A percentile compares a stretch with the other conserved stretches of the same genome.
Conservation (phyloP, 1,140 invertebrate genomes). For the Holcopasites calliopsidis region DNA sequence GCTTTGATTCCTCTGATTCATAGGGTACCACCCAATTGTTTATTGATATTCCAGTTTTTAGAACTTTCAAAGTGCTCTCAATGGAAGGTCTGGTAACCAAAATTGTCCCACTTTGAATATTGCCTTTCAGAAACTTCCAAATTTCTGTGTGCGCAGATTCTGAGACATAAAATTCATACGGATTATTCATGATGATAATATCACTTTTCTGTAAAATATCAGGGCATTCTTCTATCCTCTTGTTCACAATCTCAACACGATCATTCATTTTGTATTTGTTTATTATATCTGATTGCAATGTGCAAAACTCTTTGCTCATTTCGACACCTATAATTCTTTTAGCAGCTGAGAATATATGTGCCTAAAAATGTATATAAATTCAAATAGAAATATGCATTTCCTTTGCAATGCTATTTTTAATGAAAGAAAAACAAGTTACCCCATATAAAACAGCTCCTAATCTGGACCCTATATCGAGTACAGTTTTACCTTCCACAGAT, state of each 20-base stretch:
- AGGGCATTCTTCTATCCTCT: conserved; percentile 80
- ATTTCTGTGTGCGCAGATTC: conserved; percentile 80
- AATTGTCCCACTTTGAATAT: conserved; percentile 81
- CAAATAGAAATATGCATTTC: background rate
- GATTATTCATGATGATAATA: conserved; percentile 83
- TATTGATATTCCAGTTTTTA: conserved; percentile 80
- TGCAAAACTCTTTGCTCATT: conserved; percentile 85
- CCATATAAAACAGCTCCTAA: conserved; percentile 86
- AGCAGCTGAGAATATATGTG: conserved; percentile 83
- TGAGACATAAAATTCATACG: conserved; percentile 84
- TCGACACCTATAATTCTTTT: conserved; percentile 85
- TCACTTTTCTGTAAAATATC: conserved; percentile 81
- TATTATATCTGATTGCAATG: conserved; percentile 83
- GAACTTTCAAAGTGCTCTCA: conserved; percentile 77
- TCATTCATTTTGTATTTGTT: conserved; percentile 81
- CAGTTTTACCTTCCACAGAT: conserved; percentile 81
- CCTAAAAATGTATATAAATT: conserved; percentile 80
- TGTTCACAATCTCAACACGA: conserved; percentile 81
- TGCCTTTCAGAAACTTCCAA: conserved; percentile 82
- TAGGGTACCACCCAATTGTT: conserved; percentile 79
- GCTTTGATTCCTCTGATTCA: conserved; percentile 26
- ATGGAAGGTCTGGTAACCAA: conserved; percentile 82
- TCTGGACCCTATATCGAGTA: conserved; percentile 86
- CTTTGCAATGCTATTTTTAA: background rate
- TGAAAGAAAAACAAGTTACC: conserved; percentile 75